Percentiles rank a stretch among this genome's conserved stretches.
Evolutionary conservation across 2,797 vertebrate species (phyloP).

Genomic region (Garrulus glandarius): DNA sequence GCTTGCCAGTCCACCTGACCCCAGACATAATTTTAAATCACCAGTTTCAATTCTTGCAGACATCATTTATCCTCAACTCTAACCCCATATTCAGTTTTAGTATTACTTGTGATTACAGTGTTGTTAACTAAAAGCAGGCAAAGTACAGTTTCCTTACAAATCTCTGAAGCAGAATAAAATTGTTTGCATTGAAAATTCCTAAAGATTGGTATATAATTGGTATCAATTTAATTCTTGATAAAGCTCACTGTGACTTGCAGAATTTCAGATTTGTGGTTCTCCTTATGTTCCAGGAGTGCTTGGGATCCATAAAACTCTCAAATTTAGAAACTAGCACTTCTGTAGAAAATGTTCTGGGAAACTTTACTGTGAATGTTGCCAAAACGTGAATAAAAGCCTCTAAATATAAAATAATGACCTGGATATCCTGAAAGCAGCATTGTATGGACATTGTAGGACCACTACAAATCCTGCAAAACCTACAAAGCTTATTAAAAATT

Average conservation of each 20-base stretch:
- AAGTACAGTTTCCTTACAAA: background rate
- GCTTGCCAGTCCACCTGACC: background rate
- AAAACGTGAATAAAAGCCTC: background rate
- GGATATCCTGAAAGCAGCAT: background rate
- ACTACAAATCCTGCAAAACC: background rate
- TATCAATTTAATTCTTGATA: background rate
- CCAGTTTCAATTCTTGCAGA: background rate
- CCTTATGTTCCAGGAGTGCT: background rate
- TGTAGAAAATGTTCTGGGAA: background rate
- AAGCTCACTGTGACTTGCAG: background rate
- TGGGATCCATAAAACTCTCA: background rate
- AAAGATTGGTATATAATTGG: background rate
- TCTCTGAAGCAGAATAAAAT: background rate
- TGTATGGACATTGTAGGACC: background rate
- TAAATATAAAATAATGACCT: background rate
- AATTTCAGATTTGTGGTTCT: background rate
- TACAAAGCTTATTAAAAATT: background rate
- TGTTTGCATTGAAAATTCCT: background rate
- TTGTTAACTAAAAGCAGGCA: background rate
- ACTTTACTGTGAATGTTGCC: background rate
- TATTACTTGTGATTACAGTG: background rate
- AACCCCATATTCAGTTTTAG: background rate
- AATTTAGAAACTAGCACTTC: background rate
- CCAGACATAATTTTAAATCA: background rate
- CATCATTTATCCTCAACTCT: background rate